Evolutionary conservation across 2,113 vertebrate species (phyloP), one percentile per base, ranked within the genome.

Genomic region (Pavo muticus): DNA sequence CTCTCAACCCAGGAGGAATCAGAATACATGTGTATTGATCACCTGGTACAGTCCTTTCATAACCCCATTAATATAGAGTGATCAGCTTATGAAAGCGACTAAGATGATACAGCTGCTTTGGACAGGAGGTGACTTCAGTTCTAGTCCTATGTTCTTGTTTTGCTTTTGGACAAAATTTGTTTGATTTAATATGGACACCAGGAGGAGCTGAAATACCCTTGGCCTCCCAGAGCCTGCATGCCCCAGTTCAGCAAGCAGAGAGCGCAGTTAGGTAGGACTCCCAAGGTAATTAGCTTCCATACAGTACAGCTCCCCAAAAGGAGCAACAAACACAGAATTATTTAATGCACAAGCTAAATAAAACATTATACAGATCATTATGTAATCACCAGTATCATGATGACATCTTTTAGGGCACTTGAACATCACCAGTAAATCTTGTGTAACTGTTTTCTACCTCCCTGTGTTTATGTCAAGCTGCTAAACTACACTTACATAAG

Each of bases 241-340:
- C 88, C 73, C 65, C 83, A 72, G 40, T 30, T 44, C 57, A 88
- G 47, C 64, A 15, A 69, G n/a, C 35, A 67, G 63, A 40, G 7
- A 59, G 70, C 74, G 29, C 2, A 76, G 30, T 70, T 63, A 87
- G 59, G 35, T 37, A 85, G 80, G 63, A 74, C 30, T 95, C 52
- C 29, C 73, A 16, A 40, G 29, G 63, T 52, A 94, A 93, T 90
- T 93, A 91, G 25, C 30, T 87, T 56, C 69, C 54, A 19, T 5
- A 25, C n/a, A 85, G 50, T 30, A 80, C 56, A 44, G 54, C 29
- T 47, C 64, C 70, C 75, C 25, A 54, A 65, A 86, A 91, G 52
- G 40, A 88, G 39, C 48, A 84, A 81, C n/a, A 64, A 84, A 88
- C 48, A 68, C 32, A 71, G 37, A 80, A 81, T 94, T 94, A 90